Evolutionary conservation across 2,888 invertebrate genomes (phyloP), one percentile per base, ranked within the genome.

Genomic region (Cephalotes varians): DNA sequence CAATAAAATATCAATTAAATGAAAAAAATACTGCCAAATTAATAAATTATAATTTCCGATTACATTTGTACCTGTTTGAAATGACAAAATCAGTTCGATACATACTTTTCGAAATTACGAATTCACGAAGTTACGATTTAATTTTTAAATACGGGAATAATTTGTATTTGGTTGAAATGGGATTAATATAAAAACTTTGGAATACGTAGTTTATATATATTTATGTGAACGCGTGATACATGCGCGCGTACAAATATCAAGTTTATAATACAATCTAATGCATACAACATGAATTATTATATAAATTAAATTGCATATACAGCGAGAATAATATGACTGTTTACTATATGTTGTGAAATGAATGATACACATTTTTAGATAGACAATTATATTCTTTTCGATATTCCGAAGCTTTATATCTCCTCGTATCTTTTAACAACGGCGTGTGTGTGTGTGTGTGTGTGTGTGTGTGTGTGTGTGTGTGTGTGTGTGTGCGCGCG

Each of bases 241-340:
- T 6, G 18, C 6, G 21, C 51, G 2, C 51, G 10, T 51, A 51
- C 10, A 21, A n/a, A 34, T 49, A 62, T 74, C 7, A 25, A 62
- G 34, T 44, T 58, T 60, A 64, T 37, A 74, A 64, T 28, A 74
- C 64, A 51, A 64, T 25, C n/a, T 76, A 64, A 37, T n/a, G 37
- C 25, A 64, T n/a, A 49, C 62, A 49, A 49, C 21, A 25, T 74
- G 3, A 49, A 74, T 74, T 62, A 74, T 62, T 62, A 37, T 51
- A 25, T 60, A 60, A 74, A 74, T 74, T 25, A 37, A 74, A 49
- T 74, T 62, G 25, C 28, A 47, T 31, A 72, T 44, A 31, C 21
- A 15, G 37, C 28, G 12, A n/a, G 37, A 64, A 64, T 7, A 51
- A 37, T 64, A 37, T 25, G 15, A 31, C 31, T 58, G 21, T 47